Evolutionary conservation across 2,888 invertebrate genomes (phyloP), one percentile per base, ranked within the genome.

Genomic region (Danaus chrysippus): DNA sequence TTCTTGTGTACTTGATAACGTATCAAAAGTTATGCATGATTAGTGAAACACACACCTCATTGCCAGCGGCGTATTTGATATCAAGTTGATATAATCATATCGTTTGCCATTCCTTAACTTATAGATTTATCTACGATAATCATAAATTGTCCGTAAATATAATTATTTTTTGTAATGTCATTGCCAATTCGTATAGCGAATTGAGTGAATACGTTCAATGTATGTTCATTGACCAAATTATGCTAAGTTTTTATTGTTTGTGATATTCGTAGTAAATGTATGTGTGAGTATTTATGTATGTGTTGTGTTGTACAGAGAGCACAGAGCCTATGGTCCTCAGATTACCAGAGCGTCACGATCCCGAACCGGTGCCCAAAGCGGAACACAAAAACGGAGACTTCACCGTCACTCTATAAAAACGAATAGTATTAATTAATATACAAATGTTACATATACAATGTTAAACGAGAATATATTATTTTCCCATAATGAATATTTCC

Each of bases 311-410:
- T 89, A 34, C 23, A 91, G 90, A 89, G 74, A 90, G 89, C 73
- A 78, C 82, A 68, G 89, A 91, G 65, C 76, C 75, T 44, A 71
- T 89, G 75, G 77, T 86, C 68, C 75, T 87, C 76, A 89, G 87
- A 81, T 78, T 87, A 73, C 84, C 86, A 1, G 86, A 86, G 41
- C 77, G 83, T 12, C 75, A 79, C 12, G 71, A 75, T 81, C 85
- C 77, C 56, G 72, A 73, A 60, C 70, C 74, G 11, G 84, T 84
- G 68, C 82, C 83, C 1, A 86, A 84, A 70, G 82, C 87, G 1
- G 86, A 87, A 67, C 79, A 89, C 58, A 85, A 79, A 67, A 87
- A 90, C 58, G 89, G 86, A 49, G 90, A 90, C 70, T 90, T 80
- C 71, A 90, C 90, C 63, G 90, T 90, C 65, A 90, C 90, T n/a